Conservation (phyloP, 2,797 vertebrate species). For the Pteronotus mesoamericanus region DNA sequence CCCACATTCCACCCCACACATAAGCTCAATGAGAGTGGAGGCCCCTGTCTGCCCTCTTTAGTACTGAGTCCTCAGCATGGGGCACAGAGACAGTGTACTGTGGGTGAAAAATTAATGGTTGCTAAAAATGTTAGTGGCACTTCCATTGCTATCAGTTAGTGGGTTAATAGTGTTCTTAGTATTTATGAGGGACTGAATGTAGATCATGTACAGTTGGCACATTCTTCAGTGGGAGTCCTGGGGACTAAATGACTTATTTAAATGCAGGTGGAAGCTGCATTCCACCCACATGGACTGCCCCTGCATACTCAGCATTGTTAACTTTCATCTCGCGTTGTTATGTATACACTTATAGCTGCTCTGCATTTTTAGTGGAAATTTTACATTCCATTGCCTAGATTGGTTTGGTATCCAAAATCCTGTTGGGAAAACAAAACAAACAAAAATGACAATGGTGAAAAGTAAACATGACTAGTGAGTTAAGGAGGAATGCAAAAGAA, state of each 20-base stretch:
- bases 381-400: background rate
- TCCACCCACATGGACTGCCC: background rate
- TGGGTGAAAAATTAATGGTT: background rate
- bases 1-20: background rate
- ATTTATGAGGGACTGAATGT: background rate
- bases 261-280: background rate
- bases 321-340: background rate
- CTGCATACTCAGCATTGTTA: background rate
- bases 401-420: background rate
- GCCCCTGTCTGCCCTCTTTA: fast-evolving
- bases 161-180: background rate
- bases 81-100: background rate
- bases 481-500: background rate
- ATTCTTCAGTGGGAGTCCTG: background rate
- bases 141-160: background rate
- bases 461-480: background rate
- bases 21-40: background rate
- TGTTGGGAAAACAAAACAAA: conserved; percentile 20
- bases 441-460: background rate
- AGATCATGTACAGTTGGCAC: background rate
- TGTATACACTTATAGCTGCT: background rate
- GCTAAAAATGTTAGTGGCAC: background rate
- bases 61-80: background rate
- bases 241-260: background rate
- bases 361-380: conserved; percentile 17